Percentiles rank a stretch among this genome's conserved stretches.
Conservation (phyloP, 2,797 vertebrate genomes). For the Arnoldichthys spilopterus region DNA sequence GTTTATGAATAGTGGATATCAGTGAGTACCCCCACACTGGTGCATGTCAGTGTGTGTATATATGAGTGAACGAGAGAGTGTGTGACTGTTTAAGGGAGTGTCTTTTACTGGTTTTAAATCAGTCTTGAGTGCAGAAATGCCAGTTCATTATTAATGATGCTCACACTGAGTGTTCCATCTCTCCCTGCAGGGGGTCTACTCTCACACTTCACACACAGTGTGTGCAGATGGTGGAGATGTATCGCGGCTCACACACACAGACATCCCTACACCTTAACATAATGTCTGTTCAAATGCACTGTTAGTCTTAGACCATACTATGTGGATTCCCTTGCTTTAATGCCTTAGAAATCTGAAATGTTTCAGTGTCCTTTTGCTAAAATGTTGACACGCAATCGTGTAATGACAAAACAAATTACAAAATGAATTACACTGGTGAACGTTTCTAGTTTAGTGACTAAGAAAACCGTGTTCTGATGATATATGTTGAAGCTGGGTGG, state of each 20-base stretch:
- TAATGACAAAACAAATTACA: not conserved
- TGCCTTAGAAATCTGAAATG: not conserved
- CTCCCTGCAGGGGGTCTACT: slow-evolving; percentile 65
- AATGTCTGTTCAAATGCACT: slow-evolving; percentile 6
- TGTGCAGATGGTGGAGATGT: slow-evolving; percentile 63
- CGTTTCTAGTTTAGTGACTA: too few species aligned
- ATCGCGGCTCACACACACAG: slow-evolving; percentile 47
- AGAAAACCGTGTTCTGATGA: too few species aligned
- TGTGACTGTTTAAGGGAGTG: slow-evolving; percentile 1
- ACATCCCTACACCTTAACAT: slow-evolving; percentile 17
- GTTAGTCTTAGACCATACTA: not conserved
- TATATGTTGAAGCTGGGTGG: too few species aligned
- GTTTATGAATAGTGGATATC: slow-evolving; percentile 20
- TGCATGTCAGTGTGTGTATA: not conserved
- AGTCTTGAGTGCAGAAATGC: slow-evolving; percentile 34
- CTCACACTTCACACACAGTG: slow-evolving; percentile 50
- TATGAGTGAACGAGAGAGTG: slow-evolving; percentile 6
- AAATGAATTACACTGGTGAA: not conserved
- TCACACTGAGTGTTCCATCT: slow-evolving; percentile 70
- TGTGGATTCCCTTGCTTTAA: not conserved
- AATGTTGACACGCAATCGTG: not conserved
- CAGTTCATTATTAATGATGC: slow-evolving; percentile 72
- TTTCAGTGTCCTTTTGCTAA: not conserved
- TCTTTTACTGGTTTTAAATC: slow-evolving; percentile 25
- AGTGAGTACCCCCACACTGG: slow-evolving; percentile 1